phyloP scores from a whole-genome alignment of 2,888 invertebrate genomes.

The Diarsia rubi region DNA sequence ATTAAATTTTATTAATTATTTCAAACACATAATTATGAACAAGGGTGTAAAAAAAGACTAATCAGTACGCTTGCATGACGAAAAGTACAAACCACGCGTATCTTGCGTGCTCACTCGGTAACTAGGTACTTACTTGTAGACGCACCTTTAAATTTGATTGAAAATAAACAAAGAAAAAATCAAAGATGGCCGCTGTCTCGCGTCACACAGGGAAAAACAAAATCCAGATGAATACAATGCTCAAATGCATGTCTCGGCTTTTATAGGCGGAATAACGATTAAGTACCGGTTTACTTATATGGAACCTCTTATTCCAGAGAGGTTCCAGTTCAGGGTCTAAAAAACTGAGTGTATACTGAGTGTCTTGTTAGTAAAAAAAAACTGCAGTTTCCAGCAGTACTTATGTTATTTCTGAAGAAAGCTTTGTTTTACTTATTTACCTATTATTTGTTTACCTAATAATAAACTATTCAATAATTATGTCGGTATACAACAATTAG shows the following conservation, averaged over 20 bases:
- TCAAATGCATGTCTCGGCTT: conserved; percentile 6
- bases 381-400: background rate
- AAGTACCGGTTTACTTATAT: background rate
- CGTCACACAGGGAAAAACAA: conserved; percentile 51
- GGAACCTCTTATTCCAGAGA: too few species aligned
- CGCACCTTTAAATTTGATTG: conserved; percentile 47
- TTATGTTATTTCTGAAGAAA: background rate
- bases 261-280: conserved; percentile 16
- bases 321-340: background rate
- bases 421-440: background rate
- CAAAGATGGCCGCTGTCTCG: conserved; percentile 41
- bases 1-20: conserved; percentile 10
- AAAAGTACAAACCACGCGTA: conserved; percentile 7
- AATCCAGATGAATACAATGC: conserved; percentile 33
- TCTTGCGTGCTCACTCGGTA: conserved; percentile 12
- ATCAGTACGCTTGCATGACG: too few species aligned
- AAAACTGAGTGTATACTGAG: background rate
- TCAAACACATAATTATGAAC: background rate
- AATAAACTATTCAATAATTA: background rate
- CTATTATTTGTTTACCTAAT: background rate
- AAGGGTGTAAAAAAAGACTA: background rate
- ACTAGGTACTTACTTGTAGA: conserved; percentile 28
- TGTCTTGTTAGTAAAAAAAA: background rate
- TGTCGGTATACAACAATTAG: background rate
- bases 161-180: conserved; percentile 56